Evolutionary conservation across 2,888 invertebrate genomes (phyloP), one percentile per base, ranked within the genome.

Genomic region (Petrophora chlorosata): DNA sequence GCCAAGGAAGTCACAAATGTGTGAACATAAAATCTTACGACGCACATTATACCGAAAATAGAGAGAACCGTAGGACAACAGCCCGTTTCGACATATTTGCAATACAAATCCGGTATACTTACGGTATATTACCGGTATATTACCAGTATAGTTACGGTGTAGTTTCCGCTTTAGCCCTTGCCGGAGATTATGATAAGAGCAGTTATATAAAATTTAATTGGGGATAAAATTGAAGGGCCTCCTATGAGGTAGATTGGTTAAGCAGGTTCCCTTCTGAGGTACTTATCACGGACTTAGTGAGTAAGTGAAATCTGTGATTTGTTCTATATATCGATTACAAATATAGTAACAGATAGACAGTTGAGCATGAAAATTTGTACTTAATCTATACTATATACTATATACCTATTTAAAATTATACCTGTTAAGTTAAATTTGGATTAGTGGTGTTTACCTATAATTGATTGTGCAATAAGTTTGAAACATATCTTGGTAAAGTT

Each of bases 161-260:
- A 29, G 16, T 15, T 15, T 3, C 23, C 33, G 17, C 28, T 36
- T 17, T 12, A 13, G 23, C 30, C 39, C 26, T 12, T 19, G 17
- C 5, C n/a, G 8, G 12, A 16, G 16, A 38, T 49, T 34, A 49
- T 43, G 38, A 49, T 43, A 49, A 38, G 38, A 25, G n/a, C 15
- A 8, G 19, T 14, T 40, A 9, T 25, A 43, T 49, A 43, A 49
- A 49, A 43, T 39, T 49, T 39, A 49, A 49, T 39, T 43, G 43
- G 9, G 29, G 28, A 43, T 43, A 42, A 48, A 38, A 48, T 38
- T 28, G 23, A 26, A 49, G 33, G 29, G n/a, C 28, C 38, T 36
- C 4, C 34, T 47, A 38, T 47, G 28, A 4, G 41, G 35, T 25
- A 19, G 40, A 36, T 34, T 19, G 30, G 29, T 23, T n/a, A 5